Base-by-base conservation (phyloP, 2,888 invertebrate genomes). In the Melangyna quadrimaculata region DNA sequence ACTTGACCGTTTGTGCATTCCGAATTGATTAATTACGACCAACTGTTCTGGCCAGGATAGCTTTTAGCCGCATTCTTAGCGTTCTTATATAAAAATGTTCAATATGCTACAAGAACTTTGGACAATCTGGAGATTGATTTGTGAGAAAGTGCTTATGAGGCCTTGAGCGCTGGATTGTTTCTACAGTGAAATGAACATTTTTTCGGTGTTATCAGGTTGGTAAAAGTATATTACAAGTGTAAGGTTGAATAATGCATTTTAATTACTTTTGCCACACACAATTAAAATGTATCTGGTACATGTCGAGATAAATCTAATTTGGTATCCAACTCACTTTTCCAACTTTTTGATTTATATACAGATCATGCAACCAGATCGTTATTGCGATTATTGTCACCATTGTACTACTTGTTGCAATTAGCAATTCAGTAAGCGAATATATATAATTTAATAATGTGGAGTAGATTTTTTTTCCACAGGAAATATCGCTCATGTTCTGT, bases 331-430 rank as follows among this genome's bases (percentile, higher is more conserved):
- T 32, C 73, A 57, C 19, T 67, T 61, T 77, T 67, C 40, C 9
- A 29, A 69, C 82, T 75, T 77, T n/a, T 72, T 82, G 72, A 78
- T 78, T 78, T 78, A 83, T 78, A 83, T 71, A 71, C 70, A 51
- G 74, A 84, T 77, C 79, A 84, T 84, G 84, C 79, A 84, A 84
- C 75, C 1, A 61, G 84, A 55, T 84, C 67, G 24, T 14, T n/a
- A n/a, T n/a, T 53, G 43, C 9, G 24, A 43, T 77, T 65, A 43
- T 77, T 65, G 63, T 65, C 22, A 70, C 75, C 29, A 65, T 61
- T 73, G 67, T 65, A 14, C 51, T 70, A 45, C 71, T 78, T 73
- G 69, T 65, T 35, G 72, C 61, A 84, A 77, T 84, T 79, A 79
- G 57, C 78, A 51, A 74, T 70, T 70, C 63, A 78, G 51, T 29